Percentiles rank a stretch among this genome's conserved stretches.
Conservation (phyloP, 1,140 invertebrate species). For the Ips typographus region DNA sequence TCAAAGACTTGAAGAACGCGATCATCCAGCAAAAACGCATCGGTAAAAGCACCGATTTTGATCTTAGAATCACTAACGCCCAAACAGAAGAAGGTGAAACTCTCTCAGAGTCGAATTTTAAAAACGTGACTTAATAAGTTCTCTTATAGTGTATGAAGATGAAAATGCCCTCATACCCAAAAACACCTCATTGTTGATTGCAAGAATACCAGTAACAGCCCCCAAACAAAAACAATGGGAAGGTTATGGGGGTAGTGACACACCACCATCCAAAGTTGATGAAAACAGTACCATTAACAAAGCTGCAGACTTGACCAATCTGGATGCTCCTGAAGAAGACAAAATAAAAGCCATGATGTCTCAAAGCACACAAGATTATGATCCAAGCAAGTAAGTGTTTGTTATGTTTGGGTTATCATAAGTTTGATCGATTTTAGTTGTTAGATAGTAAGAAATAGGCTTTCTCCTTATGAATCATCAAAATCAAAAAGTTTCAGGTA, state of each 20-base stretch:
- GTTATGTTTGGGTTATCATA: not conserved
- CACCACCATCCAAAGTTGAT: slow-evolving; percentile 55
- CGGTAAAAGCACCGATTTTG: slow-evolving; percentile 91
- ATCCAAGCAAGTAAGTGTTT: slow-evolving; percentile 85
- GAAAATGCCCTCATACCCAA: slow-evolving; percentile 90
- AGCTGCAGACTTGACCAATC: slow-evolving; percentile 81
- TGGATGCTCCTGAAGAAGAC: slow-evolving; percentile 93
- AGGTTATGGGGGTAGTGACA: slow-evolving; percentile 51
- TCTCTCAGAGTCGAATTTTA: slow-evolving; percentile 19
- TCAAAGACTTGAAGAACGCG: slow-evolving; percentile 90
- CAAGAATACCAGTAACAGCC: slow-evolving; percentile 80
- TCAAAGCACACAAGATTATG: slow-evolving; percentile 94
- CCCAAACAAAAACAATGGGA: slow-evolving; percentile 75
- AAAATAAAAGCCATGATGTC: slow-evolving; percentile 97
- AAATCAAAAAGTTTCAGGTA: too few relatives aligned
- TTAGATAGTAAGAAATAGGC: too few relatives aligned
- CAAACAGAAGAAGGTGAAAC: slow-evolving; percentile 92
- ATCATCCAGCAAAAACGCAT: slow-evolving; percentile 95
- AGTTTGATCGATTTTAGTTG: not conserved
- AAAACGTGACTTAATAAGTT: not conserved
- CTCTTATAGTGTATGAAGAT: slow-evolving; percentile 78
- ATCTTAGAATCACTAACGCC: slow-evolving; percentile 95
- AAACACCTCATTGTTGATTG: slow-evolving; percentile 95
- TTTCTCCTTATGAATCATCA: too few relatives aligned
- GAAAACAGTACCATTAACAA: slow-evolving; percentile 56